These are phyloP conservation scores for Oscheius sp. DNA, from an alignment of 2,888 invertebrate species.

Conservation along the genomic window DNA sequence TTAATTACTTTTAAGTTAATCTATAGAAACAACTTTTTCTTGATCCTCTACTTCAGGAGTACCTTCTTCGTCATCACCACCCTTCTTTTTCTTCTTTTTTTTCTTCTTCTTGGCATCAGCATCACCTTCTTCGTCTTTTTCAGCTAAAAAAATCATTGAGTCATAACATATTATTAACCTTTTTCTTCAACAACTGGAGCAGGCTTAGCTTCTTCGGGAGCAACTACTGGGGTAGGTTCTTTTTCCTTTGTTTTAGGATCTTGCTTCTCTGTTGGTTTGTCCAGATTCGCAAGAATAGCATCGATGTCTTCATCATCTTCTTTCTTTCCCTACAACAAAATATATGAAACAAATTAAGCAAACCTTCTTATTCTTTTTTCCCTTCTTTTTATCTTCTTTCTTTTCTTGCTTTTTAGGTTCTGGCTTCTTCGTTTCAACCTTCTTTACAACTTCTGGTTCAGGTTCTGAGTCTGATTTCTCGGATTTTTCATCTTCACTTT, in stretches of 20 bases:
- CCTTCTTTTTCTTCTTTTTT: constrained; percentile 49
- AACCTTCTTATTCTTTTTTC: constrained; percentile 31
- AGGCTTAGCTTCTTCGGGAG: constrained; percentile 2
- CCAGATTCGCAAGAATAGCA: constrained; percentile 51
- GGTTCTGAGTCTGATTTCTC: constrained; percentile 37
- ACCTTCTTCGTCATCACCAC: constrained; percentile 34
- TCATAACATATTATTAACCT: neutral
- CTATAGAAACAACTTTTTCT: neutral
- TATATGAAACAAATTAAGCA: constrained; percentile 5
- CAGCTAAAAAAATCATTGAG: neutral
- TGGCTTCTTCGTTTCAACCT: constrained; percentile 1
- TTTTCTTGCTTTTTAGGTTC: constrained; percentile 32
- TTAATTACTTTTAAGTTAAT: neutral
- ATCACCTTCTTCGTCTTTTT: constrained; percentile 13
- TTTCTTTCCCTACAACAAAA: constrained; percentile 26
- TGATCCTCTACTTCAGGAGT: no score
- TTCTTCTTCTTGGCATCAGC: constrained; percentile 40
- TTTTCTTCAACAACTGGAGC: constrained; percentile 5
- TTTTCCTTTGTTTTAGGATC: constrained; percentile 40
- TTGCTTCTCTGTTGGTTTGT: constrained; percentile 36
- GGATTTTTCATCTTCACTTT: constrained; percentile 33
- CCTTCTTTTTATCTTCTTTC: constrained; percentile 34
- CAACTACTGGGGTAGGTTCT: constrained; percentile 26
- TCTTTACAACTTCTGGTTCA: constrained; percentile 28
- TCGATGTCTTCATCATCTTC: constrained; percentile 62